These are phyloP conservation scores for Mesitornis unicolor DNA, from an alignment of 2,113 vertebrate species.

Conservation along the genomic window DNA sequence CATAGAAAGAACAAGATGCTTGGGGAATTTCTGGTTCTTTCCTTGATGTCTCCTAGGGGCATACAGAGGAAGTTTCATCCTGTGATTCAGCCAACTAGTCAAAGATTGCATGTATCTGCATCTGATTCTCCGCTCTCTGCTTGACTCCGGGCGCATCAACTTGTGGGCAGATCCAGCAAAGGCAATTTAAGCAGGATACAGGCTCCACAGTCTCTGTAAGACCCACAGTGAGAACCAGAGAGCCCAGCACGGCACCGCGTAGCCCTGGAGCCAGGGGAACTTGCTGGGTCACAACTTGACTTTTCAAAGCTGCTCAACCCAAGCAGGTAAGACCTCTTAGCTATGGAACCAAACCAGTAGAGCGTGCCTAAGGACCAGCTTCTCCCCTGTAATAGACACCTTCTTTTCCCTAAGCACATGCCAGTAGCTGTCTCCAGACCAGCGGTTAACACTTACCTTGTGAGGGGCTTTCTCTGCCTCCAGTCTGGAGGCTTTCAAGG, in stretches of 20 bases:
- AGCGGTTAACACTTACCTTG: neutral
- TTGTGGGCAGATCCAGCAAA: neutral
- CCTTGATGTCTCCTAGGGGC: neutral
- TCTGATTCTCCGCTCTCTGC: neutral
- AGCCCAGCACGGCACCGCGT: accelerated
- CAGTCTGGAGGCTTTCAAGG: neutral
- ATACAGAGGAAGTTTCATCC: neutral
- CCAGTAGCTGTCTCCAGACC: accelerated
- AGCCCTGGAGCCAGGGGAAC: neutral
- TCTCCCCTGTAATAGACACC: neutral
- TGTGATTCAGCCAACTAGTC: neutral
- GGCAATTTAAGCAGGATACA: neutral
- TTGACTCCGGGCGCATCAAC: neutral
- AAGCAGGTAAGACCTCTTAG: neutral
- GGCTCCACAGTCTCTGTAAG: neutral
- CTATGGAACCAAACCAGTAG: neutral
- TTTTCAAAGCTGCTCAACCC: neutral
- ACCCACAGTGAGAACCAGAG: neutral
- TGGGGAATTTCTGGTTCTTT: neutral
- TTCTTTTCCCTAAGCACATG: neutral
- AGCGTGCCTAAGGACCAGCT: neutral
- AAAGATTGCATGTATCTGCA: neutral
- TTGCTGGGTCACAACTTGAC: neutral
- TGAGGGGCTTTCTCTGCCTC: neutral
- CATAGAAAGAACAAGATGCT: neutral